Evolutionary conservation across 1,140 invertebrate genomes (phyloP), one percentile per base, ranked within the genome.

Genomic region (Arion vulgaris): DNA sequence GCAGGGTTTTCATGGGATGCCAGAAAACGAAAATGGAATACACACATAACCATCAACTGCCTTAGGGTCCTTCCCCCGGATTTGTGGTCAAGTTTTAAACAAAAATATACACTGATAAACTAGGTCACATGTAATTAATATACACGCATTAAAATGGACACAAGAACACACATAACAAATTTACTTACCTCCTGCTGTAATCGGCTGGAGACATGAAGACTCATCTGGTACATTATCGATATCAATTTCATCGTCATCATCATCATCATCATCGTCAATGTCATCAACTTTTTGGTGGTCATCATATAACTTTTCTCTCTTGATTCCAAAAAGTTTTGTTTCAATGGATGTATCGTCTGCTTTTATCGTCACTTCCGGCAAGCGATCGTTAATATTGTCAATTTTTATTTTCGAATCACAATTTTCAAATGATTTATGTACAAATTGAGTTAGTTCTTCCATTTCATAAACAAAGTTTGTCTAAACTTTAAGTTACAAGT

Each of bases 221-320:
- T 78, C 76, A 23, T 78, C 76, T n/a, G 76, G 76, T 19, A 78
- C 76, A n/a, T 78, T 78, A 39, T 78, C 76, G 32, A 78, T 78
- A 45, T 78, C 76, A 39, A 78, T 78, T 41, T 78, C 76, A 26
- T 78, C 76, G 0, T 78, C 76, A 23, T 78, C 76, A 28, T 78
- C 76, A 26, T 78, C 76, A 34, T 78, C 76, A 66, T 78, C 76
- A 62, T 77, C 75, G 75, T 53, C 45, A 32, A 41, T 34, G 26
- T 77, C n/a, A 11, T 77, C 11, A n/a, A n/a, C n/a, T n/a, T n/a
- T n/a, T n/a, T n/a, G n/a, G 4, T 57, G 28, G n/a, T 36, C 49
- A 9, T 34, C 74, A 23, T 26, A 78, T 4, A 53, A 17, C 34
- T 26, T 34, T 36, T 78, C 76, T 26, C 57, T 68, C 76, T 68